Evolutionary conservation across 2,888 invertebrate genomes (phyloP).

Genomic region (Drosophila pseudotakahashii): DNA sequence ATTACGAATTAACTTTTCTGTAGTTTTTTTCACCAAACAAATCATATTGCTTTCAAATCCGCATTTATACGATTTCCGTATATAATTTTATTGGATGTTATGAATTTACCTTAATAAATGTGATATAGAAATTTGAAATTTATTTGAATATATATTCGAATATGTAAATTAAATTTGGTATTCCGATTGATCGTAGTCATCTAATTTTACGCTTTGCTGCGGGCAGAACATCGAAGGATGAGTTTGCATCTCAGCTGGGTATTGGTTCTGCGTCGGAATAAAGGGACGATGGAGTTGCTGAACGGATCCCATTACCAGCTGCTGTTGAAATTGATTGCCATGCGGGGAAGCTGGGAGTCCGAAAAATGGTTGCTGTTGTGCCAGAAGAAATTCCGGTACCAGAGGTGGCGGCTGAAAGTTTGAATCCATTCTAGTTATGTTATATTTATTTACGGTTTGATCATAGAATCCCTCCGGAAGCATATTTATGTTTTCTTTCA

Average conservation of each 20-base stretch:
- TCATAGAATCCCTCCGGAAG: constrained; percentile 31
- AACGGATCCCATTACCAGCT: neutral
- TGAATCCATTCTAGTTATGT: constrained; percentile 23
- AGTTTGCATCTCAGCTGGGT: neutral
- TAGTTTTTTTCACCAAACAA: no score
- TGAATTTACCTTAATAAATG: neutral
- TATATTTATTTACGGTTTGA: constrained; percentile 23
- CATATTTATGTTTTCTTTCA: constrained; percentile 3
- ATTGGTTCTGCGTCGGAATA: neutral
- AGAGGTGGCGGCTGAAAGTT: constrained; percentile 18
- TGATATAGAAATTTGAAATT: neutral
- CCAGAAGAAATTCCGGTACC: neutral
- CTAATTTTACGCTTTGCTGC: neutral
- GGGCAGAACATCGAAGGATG: neutral
- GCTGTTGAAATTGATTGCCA: neutral
- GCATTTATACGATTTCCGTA: no score
- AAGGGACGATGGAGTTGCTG: neutral
- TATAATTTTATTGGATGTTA: no score
- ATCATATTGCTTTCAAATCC: no score
- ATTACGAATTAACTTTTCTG: no score
- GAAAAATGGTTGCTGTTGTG: neutral
- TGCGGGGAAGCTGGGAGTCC: neutral
- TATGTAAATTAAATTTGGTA: constrained; percentile 2
- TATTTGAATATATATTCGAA: no score
- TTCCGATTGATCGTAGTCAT: constrained; percentile 2